These are phyloP conservation scores for Pipistrellus pipistrellus DNA, from an alignment of 2,797 vertebrate genomes.

Conservation along the genomic window DNA sequence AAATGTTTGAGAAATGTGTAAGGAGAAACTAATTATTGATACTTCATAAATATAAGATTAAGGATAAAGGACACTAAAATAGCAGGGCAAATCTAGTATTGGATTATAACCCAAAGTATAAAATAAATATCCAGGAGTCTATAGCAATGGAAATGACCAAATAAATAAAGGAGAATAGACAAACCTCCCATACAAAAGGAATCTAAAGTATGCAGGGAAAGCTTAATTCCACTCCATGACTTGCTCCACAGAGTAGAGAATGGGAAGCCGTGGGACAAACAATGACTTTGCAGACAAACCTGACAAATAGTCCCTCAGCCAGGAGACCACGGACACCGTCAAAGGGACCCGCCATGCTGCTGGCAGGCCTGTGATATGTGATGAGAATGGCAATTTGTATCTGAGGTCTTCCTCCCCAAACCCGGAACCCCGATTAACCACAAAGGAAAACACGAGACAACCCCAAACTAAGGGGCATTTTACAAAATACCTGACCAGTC, in stretches of 20 bases:
- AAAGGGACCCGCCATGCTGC: background rate
- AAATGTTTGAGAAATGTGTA: background rate
- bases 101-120: background rate
- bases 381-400: background rate
- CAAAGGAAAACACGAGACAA: background rate
- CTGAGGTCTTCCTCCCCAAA: background rate
- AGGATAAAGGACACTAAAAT: background rate
- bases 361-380: accelerated
- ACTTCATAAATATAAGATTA: background rate
- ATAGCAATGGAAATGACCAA: background rate
- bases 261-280: background rate
- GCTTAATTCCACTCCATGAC: background rate
- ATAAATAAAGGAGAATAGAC: background rate
- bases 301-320: background rate
- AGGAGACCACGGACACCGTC: background rate
- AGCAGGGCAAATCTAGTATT: background rate
- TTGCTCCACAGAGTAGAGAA: background rate
- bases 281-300: background rate
- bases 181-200: background rate
- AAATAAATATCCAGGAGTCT: background rate
- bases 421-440: background rate
- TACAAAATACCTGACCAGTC: background rate
- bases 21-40: background rate
- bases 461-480: background rate
- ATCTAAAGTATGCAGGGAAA: background rate